Conservation (phyloP, 2,797 vertebrate species). For the Uromys caudimaculatus region DNA sequence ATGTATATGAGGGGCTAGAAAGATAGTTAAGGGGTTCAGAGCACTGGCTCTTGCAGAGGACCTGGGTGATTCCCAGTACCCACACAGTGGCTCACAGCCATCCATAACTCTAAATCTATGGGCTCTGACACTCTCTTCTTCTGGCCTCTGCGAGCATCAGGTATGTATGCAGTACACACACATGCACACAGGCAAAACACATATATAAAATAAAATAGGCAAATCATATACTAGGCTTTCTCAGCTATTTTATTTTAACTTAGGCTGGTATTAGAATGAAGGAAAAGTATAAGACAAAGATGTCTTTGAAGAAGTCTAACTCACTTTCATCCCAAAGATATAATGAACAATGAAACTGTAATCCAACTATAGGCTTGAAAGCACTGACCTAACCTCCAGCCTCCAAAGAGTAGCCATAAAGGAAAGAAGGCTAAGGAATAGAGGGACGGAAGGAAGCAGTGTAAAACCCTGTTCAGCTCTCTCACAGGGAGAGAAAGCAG, state of each 20-base stretch:
- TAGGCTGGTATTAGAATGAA: background rate
- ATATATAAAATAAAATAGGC: background rate
- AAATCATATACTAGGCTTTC: conserved; percentile 25
- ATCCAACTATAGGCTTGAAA: conserved; percentile 26
- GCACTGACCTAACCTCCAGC: background rate
- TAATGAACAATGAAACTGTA: conserved; percentile 53
- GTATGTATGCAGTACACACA: background rate
- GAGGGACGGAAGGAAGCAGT: background rate
- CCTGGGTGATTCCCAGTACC: background rate
- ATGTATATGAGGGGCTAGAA: background rate
- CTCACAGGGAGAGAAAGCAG: background rate
- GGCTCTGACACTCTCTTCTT: background rate
- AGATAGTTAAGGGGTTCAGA: background rate
- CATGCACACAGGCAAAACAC: background rate
- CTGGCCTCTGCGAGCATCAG: background rate
- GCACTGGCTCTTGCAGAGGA: background rate
- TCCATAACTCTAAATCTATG: background rate
- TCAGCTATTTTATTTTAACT: conserved; percentile 49
- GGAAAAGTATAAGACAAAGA: conserved; percentile 1
- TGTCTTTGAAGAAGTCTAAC: background rate
- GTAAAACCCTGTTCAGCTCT: background rate
- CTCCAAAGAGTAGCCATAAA: background rate
- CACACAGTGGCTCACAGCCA: background rate
- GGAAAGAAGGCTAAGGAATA: background rate
- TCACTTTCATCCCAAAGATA: conserved; percentile 53